phyloP scores from a whole-genome alignment of 2,797 vertebrate genomes.

The Pachyuromys duprasi region DNA sequence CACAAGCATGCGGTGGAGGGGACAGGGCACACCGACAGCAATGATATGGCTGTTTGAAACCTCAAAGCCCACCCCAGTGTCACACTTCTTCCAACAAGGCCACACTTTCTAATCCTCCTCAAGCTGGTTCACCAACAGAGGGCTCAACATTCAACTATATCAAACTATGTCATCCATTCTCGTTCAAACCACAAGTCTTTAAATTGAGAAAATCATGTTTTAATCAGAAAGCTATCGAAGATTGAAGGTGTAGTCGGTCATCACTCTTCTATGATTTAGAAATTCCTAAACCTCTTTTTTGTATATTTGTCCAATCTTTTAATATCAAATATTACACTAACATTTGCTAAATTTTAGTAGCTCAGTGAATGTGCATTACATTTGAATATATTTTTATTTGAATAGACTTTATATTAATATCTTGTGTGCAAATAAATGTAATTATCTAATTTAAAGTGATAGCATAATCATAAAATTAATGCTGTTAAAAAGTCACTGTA shows the following conservation, averaged over 20 bases:
- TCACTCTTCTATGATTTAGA: neutral
- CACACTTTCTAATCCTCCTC: neutral
- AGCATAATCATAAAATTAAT: slow-evolving; percentile 1
- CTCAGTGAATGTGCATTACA: neutral
- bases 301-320: slow-evolving; percentile 5
- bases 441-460: neutral
- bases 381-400: neutral
- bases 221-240: neutral
- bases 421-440: neutral
- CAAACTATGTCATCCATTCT: neutral
- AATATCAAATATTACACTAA: neutral
- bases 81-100: neutral
- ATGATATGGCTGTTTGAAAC: neutral
- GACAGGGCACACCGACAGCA: no score
- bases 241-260: neutral
- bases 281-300: neutral
- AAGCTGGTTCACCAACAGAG: neutral
- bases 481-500: neutral
- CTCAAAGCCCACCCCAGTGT: neutral
- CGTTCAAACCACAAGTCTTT: neutral
- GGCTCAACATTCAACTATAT: neutral
- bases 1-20: no score
- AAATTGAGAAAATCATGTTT: neutral
- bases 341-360: neutral
- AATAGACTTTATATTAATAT: neutral